Base-by-base conservation (phyloP, 2,797 vertebrate genomes). In the Hydrocynus forskahlii region DNA sequence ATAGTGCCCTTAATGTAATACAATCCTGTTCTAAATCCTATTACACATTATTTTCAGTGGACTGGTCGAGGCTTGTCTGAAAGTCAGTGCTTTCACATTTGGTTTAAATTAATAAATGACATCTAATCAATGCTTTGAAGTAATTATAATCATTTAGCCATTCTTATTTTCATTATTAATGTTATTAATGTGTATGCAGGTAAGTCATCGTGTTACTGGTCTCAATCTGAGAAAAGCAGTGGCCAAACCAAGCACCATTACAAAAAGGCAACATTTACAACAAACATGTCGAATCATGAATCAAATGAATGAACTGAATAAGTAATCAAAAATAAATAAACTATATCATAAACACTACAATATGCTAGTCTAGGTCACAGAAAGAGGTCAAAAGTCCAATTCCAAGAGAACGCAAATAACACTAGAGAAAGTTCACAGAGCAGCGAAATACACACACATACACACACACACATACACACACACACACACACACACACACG, bases 361-460 rank as follows among this genome's bases (percentile, higher is more conserved):
- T 84, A 78, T 76, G 55, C 75, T 79, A 83, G 55, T 81, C 62
- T 74, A 81, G 45, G 79, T 83, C 84, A 84, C 82, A 86, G 81
- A 86, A 78, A 83, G 75, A 76, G 81, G 82, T 87, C 83, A 82
- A 90, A 78, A 90, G 74, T 81, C 70, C 75, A 57, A 70, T 81
- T 78, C 74, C 55, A 74, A 48, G 86, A 83, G 72, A 84, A 87
- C 86, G 21, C 10, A 59, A 89, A 92, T 90, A 90, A 67, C 88
- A 92, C 76, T 85, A 40, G 82, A 88, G 85, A 83, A 87, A 83
- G 91, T 88, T 90, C 91, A 90, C 84, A 89, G 84, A 83, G 87
- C 89, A 67, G 86, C 83, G 66, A 84, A 88, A 90, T 86, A 91
- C 81, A 89, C 89, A 88, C 84, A 92, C 84, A 89, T 83, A 16